Base-by-base conservation (phyloP, 1,140 invertebrate genomes). In the Sycophaga agraensis region DNA sequence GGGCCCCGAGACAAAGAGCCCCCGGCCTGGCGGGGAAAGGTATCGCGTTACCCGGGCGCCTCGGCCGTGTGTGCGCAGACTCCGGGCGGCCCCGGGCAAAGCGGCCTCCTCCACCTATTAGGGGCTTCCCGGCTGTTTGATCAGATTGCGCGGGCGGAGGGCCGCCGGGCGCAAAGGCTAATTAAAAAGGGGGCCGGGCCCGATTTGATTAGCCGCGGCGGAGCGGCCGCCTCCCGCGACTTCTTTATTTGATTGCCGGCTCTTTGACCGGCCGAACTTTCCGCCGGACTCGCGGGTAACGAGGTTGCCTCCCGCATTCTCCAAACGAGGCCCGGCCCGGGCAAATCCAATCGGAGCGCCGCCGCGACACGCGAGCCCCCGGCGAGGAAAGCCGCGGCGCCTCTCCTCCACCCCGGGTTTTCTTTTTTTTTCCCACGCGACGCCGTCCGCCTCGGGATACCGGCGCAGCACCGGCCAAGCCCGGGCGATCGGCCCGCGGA, bases 191-290 rank as follows among this genome's bases (percentile, higher is more conserved):
- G 69, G 57, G 24, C 49, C 56, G 37, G 46, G 43, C 51, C 48
- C 66, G 68, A 73, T 73, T 73, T 70, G 62, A 71, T 73, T 71
- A 69, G 43, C 50, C 26, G 59, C 54, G 46, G 35, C 46, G 48
- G 34, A 43, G 34, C 19, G 48, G n/a, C 28, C 35, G 46, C 16
- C 6, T 9, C 34, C 22, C 49, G 16, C 31, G n/a, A n/a, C 14
- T 34, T 51, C 49, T 39, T 24, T 37, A 2, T 17, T 5, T 16
- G 14, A n/a, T 16, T 9, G 14, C n/a, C n/a, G 16, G 3, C 39
- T 17, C 17, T 24, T 24, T 8, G 43, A 49, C 1, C 26, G 24
- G 28, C 5, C 21, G 31, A 39, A 3, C 12, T 17, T 4, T 21
- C 3, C 37, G 37, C 19, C 11, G 19, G 26, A 28, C 19, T n/a